A percentile compares a stretch with the other conserved stretches of the same genome.
phyloP scores from a whole-genome alignment of 2,797 vertebrate species.

The Tympanoctomys barrerae region DNA sequence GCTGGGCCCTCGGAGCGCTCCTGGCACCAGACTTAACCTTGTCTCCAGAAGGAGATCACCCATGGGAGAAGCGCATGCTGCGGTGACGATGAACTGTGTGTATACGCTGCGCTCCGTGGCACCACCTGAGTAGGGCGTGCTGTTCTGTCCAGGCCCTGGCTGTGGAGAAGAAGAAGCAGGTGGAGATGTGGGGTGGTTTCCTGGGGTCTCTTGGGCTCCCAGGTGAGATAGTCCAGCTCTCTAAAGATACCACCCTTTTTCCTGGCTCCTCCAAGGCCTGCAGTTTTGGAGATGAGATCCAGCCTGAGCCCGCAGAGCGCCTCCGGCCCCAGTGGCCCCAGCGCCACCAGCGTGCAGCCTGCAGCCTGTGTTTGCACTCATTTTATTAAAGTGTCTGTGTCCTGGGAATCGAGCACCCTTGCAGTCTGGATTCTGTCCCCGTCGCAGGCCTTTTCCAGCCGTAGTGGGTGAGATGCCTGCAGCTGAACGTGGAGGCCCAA shows the following conservation, averaged over 20 bases:
- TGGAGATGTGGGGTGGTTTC: not conserved
- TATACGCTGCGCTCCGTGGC: no score
- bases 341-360: not conserved
- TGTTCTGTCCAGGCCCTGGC: not conserved
- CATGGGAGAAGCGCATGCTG: no score
- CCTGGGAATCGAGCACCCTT: not conserved
- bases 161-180: not conserved
- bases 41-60: not conserved
- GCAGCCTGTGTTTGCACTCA: not conserved
- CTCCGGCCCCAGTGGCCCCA: not conserved
- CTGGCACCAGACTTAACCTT: not conserved
- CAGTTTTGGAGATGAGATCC: not conserved
- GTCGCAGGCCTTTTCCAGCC: not conserved
- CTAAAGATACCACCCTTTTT: not conserved
- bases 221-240: not conserved
- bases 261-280: no score
- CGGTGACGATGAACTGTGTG: not conserved
- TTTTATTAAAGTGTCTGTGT: not conserved
- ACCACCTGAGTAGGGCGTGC: rapidly evolving
- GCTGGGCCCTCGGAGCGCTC: no score
- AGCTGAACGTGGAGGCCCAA: not conserved
- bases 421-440: not conserved
- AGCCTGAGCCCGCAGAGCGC: not conserved
- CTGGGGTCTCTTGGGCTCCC: not conserved
- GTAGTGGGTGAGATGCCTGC: not conserved